Evolutionary conservation across 1,140 invertebrate species (phyloP).

Genomic region (Triops longicaudatus): DNA sequence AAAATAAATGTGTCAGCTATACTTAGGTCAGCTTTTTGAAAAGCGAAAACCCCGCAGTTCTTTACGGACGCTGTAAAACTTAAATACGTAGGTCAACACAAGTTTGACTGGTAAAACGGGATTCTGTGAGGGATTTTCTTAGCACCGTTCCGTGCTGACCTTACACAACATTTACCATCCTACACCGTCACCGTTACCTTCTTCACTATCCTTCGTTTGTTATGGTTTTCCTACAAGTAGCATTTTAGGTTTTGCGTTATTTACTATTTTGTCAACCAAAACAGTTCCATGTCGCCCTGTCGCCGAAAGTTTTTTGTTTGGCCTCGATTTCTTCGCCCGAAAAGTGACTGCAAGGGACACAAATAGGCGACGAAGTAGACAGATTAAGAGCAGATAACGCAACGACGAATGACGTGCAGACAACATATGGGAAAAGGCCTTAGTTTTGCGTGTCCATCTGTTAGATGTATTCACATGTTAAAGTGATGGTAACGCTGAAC

Average conservation of each 20-base stretch:
- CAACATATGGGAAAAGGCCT: too few species aligned
- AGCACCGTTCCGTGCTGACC: not conserved
- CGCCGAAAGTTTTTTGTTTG: not conserved
- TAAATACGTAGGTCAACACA: not conserved
- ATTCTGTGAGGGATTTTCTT: not conserved
- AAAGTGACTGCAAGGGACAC: conserved; percentile 6
- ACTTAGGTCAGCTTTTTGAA: not conserved
- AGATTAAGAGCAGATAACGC: not conserved
- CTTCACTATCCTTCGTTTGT: not conserved
- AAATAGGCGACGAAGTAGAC: not conserved
- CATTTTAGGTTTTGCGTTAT: not conserved
- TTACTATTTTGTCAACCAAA: not conserved
- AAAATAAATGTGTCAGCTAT: not conserved
- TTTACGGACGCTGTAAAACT: not conserved
- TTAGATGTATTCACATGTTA: too few species aligned
- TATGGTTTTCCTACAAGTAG: not conserved
- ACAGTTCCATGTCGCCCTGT: not conserved
- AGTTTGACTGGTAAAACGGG: not conserved
- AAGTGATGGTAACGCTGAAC: too few species aligned
- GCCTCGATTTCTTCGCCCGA: not conserved
- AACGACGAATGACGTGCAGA: not conserved
- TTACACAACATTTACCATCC: not conserved
- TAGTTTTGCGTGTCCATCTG: too few species aligned
- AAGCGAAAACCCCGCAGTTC: not conserved
- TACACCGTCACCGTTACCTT: not conserved